Conservation (phyloP, 2,797 vertebrate species). For the Molothrus ater region DNA sequence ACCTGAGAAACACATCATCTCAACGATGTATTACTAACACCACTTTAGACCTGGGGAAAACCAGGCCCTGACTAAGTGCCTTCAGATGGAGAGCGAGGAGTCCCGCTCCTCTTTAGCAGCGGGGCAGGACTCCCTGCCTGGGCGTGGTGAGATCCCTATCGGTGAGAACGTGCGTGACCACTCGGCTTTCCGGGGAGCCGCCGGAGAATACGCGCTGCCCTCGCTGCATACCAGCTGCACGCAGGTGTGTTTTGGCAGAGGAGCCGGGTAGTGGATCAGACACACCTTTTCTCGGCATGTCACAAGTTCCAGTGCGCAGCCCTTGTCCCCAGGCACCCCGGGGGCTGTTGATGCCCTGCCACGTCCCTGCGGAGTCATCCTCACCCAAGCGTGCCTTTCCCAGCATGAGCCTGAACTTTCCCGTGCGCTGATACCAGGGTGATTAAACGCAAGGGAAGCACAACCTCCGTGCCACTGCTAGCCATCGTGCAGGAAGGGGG, state of each 20-base stretch:
- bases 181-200: neutral
- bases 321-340: neutral
- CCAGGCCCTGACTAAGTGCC: neutral
- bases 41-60: conserved; percentile 11
- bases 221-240: neutral
- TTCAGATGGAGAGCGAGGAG: neutral
- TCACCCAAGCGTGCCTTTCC: neutral
- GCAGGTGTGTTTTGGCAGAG: neutral
- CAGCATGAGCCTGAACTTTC: neutral
- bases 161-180: neutral
- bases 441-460: neutral
- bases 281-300: conserved; percentile 48
- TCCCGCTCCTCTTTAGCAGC: neutral
- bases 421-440: neutral
- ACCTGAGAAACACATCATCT: neutral
- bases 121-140: neutral
- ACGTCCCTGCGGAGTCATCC: neutral
- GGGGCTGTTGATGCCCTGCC: neutral
- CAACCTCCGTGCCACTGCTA: neutral
- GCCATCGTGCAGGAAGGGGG: fast-evolving
- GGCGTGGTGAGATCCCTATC: neutral
- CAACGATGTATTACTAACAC: neutral
- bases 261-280: neutral
- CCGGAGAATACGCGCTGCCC: neutral
- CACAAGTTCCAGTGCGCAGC: neutral